Evolutionary conservation across 1,140 invertebrate species (phyloP).

Genomic region (Linepithema humile): DNA sequence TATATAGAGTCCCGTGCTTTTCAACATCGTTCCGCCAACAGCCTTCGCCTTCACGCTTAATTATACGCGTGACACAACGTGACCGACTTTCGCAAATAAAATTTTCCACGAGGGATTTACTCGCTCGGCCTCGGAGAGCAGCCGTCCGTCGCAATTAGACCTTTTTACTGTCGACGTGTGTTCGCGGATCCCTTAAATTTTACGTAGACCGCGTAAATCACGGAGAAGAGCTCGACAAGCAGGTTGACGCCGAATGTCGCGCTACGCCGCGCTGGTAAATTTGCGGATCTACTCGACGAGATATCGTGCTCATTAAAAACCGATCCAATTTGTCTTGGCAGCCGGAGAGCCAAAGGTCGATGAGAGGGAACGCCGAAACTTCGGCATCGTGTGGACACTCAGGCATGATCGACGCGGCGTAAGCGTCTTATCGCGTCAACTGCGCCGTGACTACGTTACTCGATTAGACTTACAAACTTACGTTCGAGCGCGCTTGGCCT

Average conservation of each 20-base stretch:
- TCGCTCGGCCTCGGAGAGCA: constrained; percentile 27
- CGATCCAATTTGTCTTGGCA: constrained; percentile 67
- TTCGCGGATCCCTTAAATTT: constrained; percentile 54
- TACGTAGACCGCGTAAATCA: constrained; percentile 59
- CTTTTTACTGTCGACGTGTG: constrained; percentile 35
- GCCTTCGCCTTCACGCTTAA: constrained; percentile 43
- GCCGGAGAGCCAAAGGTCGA: not conserved
- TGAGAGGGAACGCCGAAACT: constrained; percentile 56
- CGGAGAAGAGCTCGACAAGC: not conserved
- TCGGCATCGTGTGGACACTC: not conserved
- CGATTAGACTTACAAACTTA: constrained; percentile 63
- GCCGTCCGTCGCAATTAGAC: constrained; percentile 51
- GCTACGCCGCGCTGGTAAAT: constrained; percentile 25
- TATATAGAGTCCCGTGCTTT: not conserved
- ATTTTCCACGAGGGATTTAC: constrained; percentile 45
- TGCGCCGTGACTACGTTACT: constrained; percentile 28
- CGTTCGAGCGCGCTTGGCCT: constrained; percentile 2
- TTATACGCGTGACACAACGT: constrained; percentile 45
- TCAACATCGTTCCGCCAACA: constrained; percentile 12
- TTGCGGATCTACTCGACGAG: constrained; percentile 22
- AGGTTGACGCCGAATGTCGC: not conserved
- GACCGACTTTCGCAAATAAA: constrained; percentile 49
- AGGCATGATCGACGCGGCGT: constrained; percentile 43
- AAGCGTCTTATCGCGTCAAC: constrained; percentile 58
- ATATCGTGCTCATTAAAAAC: constrained; percentile 68